phyloP scores from a whole-genome alignment of 2,888 invertebrate genomes.

The Andrena bicolor region DNA sequence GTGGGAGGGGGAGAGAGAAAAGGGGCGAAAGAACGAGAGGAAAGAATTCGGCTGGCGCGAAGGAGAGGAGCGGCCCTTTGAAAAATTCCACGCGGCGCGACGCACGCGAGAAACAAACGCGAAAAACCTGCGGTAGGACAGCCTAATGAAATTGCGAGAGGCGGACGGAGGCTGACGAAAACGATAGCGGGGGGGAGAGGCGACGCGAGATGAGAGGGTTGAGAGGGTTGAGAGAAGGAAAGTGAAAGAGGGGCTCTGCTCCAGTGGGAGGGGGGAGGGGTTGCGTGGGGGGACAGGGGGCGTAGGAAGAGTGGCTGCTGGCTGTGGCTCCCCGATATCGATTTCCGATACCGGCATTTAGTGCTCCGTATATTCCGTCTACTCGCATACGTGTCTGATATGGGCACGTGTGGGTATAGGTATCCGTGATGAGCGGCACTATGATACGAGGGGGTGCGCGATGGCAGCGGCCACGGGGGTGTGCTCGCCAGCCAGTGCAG shows the following conservation, averaged over 20 bases:
- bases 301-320: conserved; percentile 78
- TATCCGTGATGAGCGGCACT: conserved; percentile 67
- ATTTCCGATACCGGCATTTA: conserved; percentile 84
- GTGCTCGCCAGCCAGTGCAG: conserved; percentile 70
- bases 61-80: conserved; percentile 44
- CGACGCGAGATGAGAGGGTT: conserved; percentile 47
- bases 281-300: conserved; percentile 33
- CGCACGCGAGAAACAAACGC: conserved; percentile 22
- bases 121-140: conserved; percentile 16
- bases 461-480: conserved; percentile 26
- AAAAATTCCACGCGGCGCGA: conserved; percentile 41
- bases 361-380: conserved; percentile 82
- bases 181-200: conserved; percentile 6
- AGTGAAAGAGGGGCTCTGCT: conserved; percentile 44
- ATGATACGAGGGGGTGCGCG: conserved; percentile 48
- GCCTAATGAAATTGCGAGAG: conserved; percentile 49
- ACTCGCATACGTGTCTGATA: conserved; percentile 80
- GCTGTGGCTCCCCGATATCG: conserved; percentile 82
- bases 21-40: conserved; percentile 35
- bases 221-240: conserved; percentile 56
- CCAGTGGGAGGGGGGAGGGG: conserved; percentile 35
- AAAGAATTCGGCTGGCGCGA: conserved; percentile 46
- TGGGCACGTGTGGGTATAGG: conserved; percentile 71
- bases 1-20: background rate
- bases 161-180: conserved; percentile 29